These are phyloP conservation scores for Bolinopsis microptera DNA, from an alignment of 37 sponge, comb jelly and placozoan species.

Conservation along the genomic window DNA sequence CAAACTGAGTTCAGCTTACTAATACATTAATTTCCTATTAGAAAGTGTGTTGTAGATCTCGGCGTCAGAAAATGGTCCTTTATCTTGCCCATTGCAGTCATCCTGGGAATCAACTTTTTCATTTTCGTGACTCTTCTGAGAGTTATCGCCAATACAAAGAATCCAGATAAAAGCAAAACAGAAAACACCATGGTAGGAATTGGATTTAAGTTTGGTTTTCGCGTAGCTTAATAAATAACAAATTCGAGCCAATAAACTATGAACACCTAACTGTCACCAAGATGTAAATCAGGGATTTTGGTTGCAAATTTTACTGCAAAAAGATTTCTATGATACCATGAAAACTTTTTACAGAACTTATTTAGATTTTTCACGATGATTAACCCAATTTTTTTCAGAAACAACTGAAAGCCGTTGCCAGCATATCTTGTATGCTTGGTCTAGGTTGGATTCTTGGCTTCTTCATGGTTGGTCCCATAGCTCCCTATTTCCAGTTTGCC, in stretches of 20 bases:
- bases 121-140: neutral
- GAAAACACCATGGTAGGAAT: conserved; percentile 7
- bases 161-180: neutral
- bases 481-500: conserved; percentile 12
- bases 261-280: too few species aligned
- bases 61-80: neutral
- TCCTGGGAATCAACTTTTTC: conserved; percentile 14
- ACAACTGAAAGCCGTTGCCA: conserved; percentile 27
- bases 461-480: neutral
- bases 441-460: conserved; percentile 12
- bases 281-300: too few species aligned
- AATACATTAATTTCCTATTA: neutral
- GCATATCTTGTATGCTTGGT: neutral
- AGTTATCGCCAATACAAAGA: conserved; percentile 15
- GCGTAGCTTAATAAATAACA: too few species aligned
- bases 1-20: too few species aligned
- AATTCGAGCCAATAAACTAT: too few species aligned
- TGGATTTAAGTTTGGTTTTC: neutral
- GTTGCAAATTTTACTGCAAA: too few species aligned
- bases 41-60: neutral
- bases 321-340: too few species aligned
- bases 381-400: neutral
- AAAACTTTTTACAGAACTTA: too few species aligned
- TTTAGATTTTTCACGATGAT: too few species aligned
- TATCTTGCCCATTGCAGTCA: conserved; percentile 3